A percentile compares a stretch with the other conserved stretches of the same genome.
Evolutionary conservation across 2,113 vertebrate species (phyloP).

Genomic region (Pomatorhinus ruficollis): DNA sequence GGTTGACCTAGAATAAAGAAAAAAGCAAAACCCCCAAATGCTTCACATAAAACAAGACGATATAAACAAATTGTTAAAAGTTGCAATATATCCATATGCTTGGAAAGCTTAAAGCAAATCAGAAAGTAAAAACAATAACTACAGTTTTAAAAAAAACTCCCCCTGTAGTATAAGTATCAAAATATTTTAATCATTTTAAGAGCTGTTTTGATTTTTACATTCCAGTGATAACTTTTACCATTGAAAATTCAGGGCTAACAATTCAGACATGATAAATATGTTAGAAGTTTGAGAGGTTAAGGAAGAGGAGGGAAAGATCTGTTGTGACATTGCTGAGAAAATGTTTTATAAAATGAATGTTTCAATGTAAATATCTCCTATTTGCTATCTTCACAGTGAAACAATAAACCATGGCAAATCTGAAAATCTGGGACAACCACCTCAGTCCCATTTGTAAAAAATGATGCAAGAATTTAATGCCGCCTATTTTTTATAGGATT

Average conservation of each 20-base stretch:
- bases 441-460: background rate
- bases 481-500: background rate
- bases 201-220: background rate
- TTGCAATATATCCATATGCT: background rate
- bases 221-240: background rate
- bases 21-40: background rate
- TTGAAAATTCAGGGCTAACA: background rate
- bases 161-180: accelerated
- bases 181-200: background rate
- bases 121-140: background rate
- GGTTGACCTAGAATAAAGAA: background rate
- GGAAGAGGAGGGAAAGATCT: background rate
- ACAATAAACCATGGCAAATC: background rate
- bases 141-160: accelerated
- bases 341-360: background rate
- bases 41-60: accelerated
- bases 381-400: background rate
- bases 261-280: background rate
- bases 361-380: background rate
- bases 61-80: accelerated
- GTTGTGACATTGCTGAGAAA: background rate
- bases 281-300: background rate
- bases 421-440: background rate
- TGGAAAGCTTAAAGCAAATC: background rate
- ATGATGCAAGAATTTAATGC: background rate